Evolutionary conservation across 2,113 vertebrate species (phyloP), one percentile per base, ranked within the genome.

Genomic region (Numida meleagris): DNA sequence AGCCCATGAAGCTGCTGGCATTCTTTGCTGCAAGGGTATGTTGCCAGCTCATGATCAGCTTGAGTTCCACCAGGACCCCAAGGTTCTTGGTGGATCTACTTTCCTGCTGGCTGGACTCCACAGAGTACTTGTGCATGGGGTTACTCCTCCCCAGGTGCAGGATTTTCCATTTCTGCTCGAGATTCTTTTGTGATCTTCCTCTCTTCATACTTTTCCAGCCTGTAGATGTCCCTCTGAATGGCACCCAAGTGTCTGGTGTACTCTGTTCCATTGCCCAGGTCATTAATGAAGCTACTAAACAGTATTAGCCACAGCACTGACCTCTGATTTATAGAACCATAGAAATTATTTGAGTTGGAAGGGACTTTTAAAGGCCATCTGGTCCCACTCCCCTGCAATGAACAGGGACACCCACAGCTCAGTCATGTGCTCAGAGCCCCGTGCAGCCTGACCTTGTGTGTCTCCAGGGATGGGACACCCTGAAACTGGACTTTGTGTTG

Each of bases 11-110:
- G 8, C 25, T 10, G 18, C 53, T 68, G n/a, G 38, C 17, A 21
- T 58, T 53, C 72, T 65, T 16, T 1, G 2, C 29, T 63, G 67
- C 0, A 0, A 58, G 9, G 19, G 4, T 58, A 43, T 21, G 27
- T 50, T 38, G 13, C 11, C 53, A 68, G 53, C 43, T 50, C 73
- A 42, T 1, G 16, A 15, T 24, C 55, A 51, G 12, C 11, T 40
- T 50, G 53, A 65, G 27, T 10, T 42, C 18, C 62, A 17, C 23
- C 62, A 53, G 46, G 78, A 48, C 25, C 18, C 45, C 46, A 23
- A 0, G 2, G 17, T 40, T 46, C 31, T 72, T 67, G 25, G 38
- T 31, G 77, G 59, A 55, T 27, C 12, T 33, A 20, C 12, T 55
- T 67, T 42, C 25, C 53, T 57, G 6, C 43, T 71, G 50, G 9